Base-by-base conservation (phyloP, 2,113 vertebrate genomes). In the Blennius ocellaris region DNA sequence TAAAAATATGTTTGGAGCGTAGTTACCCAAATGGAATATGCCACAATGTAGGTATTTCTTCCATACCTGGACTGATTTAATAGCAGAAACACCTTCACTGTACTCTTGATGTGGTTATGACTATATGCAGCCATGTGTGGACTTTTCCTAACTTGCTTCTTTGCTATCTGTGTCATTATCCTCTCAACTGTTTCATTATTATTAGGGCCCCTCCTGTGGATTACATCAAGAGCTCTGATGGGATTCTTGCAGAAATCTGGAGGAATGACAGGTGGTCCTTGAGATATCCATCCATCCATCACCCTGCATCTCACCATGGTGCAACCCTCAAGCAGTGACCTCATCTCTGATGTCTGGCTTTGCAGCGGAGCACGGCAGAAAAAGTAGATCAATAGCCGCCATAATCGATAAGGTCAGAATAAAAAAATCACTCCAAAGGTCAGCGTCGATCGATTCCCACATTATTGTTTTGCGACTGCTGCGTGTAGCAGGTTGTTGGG, bases 351-450 rank as follows among this genome's bases (percentile, higher is more conserved):
- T 79, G 56, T 66, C 55, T 17, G 16, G 6, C 17, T 14, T 11
- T 75, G 44, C 68, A 81, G 75, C 62, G 78, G 83, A 76, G 78
- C 76, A 75, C 47, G 84, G 87, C 57, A 65, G 76, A 82, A 71
- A 2, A 74, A 78, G 47, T 1, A 66, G 85, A 87, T 87, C 78
- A 86, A 87, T 83, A 76, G 84, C 69, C 77, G 72, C 77, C 69
- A 79, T 83, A 81, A 80, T 84, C 83, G 71, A 94, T 93, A 89
- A 89, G 85, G 81, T 90, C 90, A 92, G 89, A 89, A 73, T 61
- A 81, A 30, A 78, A 66, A 85, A 85, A 44, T 48, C 5, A 77
- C 75, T 69, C 76, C 76, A 90, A 93, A 88, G 82, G 81, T 86
- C 84, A 68, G 72, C 36, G 6, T 0, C 37, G 12, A 84, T 93